Base-by-base conservation (phyloP, 2,888 invertebrate species). In the Drosophila yooni region DNA sequence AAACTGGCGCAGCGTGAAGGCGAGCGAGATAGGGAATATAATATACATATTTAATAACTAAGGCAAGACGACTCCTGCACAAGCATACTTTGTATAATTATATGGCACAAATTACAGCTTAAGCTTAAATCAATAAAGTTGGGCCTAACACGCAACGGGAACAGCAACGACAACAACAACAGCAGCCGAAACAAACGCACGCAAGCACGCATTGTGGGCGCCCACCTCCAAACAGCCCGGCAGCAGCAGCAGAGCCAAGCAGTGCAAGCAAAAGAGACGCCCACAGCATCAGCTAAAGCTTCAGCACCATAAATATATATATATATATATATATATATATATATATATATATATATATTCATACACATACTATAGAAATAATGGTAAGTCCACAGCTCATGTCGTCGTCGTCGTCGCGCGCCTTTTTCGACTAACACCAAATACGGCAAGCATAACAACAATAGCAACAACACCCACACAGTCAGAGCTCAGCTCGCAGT, bases 361-460 rank as follows among this genome's bases (percentile, higher is more conserved):
- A 50, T 33, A 51, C 29, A 51, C 36, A 21, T 58, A 61, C 21
- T 31, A 68, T 34, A 65, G 25, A 62, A 58, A 76, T 58, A 58
- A 84, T 84, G 83, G 89, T 84, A 82, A 88, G 83, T 81, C 25
- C 65, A 69, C 56, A 54, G 52, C 66, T 70, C 70, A 62, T 48
- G 67, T 56, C n/a, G 59, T 68, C 52, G 60, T 62, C 46, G 40
- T 18, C 18, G 34, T 6, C 25, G 13, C 87, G 81, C 89, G 89
- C 88, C 87, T 81, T 83, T 88, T 83, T 87, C 27, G 69, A 59
- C 52, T 64, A 64, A 66, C 68, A 76, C 88, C 88, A 89, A 84
- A 84, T 69, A 72, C 64, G 88, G 84, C n/a, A 54, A 25, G 15
- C 54, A 50, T 60, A 46, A 69, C 66, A 67, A 60, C 38, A 43